These are phyloP conservation scores for Meloidogyne floridensis DNA, from an alignment of 1,140 invertebrate genomes.

Conservation along the genomic window DNA sequence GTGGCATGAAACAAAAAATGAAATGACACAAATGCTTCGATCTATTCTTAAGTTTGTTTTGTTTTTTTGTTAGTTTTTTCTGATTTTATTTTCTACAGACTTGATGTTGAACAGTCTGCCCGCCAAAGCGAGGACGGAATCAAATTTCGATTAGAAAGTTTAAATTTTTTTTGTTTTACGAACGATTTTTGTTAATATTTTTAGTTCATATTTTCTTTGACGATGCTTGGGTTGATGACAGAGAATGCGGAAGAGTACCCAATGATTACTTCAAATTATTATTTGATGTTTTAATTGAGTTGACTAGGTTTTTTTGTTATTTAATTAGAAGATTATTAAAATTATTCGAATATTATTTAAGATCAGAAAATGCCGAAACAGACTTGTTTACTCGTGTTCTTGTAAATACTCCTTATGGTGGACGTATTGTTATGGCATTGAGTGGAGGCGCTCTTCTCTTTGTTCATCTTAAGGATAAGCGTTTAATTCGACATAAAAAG, in stretches of 20 bases:
- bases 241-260: conserved; percentile 72
- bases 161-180: neutral
- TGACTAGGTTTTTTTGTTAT: conserved; percentile 74
- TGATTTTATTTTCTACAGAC: neutral
- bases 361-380: conserved; percentile 41
- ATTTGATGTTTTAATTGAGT: conserved; percentile 86
- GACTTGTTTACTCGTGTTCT: conserved; percentile 63
- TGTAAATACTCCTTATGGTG: conserved; percentile 68
- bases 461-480: conserved; percentile 68
- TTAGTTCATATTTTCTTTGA: conserved; percentile 96
- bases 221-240: conserved; percentile 92
- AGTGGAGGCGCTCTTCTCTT: conserved; percentile 68
- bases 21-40: neutral
- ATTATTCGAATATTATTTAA: neutral
- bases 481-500: conserved; percentile 68
- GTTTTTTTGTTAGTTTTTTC: neutral
- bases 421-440: conserved; percentile 66
- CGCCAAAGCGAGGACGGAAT: conserved; percentile 82
- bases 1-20: neutral
- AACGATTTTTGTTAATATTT: conserved; percentile 59
- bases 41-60: no score
- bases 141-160: conserved; percentile 55
- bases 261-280: conserved; percentile 93
- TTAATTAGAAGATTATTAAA: neutral
- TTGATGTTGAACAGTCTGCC: conserved; percentile 58